These are phyloP conservation scores for Siniperca obscura DNA, from an alignment of 2,797 vertebrate species.

Conservation along the genomic window DNA sequence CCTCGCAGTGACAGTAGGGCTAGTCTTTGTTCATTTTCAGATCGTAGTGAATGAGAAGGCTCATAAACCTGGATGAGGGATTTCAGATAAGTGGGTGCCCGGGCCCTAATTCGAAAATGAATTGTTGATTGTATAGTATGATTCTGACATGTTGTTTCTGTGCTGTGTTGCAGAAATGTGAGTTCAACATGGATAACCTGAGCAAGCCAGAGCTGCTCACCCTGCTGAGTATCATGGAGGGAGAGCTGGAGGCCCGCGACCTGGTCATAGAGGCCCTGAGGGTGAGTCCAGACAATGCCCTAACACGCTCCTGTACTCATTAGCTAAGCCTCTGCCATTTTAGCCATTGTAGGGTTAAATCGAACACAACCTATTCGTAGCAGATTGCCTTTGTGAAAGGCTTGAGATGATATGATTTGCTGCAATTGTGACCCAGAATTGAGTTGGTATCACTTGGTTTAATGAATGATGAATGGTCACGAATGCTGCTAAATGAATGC, in stretches of 20 bases:
- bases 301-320: constrained; percentile 2
- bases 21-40: neutral
- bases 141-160: constrained; percentile 7
- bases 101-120: too few species aligned
- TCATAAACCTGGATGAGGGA: neutral
- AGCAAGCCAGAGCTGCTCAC: constrained; percentile 95
- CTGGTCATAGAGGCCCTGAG: constrained; percentile 97
- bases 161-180: constrained; percentile 89
- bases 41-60: neutral
- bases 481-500: constrained; percentile 15
- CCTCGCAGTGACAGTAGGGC: too few species aligned
- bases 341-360: constrained; percentile 5
- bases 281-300: constrained; percentile 84
- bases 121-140: neutral
- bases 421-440: constrained; percentile 37
- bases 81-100: neutral
- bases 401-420: constrained; percentile 44
- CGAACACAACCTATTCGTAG: neutral
- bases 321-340: constrained; percentile 3
- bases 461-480: constrained; percentile 30
- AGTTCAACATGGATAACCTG: constrained; percentile 97
- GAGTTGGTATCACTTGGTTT: constrained; percentile 25
- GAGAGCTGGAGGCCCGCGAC: constrained; percentile 96
- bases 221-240: constrained; percentile 97
- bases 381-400: constrained; percentile 29